Percentiles rank a stretch among this genome's conserved stretches.
Evolutionary conservation across 2,797 vertebrate species (phyloP).

Genomic region (Myotis daubentonii): DNA sequence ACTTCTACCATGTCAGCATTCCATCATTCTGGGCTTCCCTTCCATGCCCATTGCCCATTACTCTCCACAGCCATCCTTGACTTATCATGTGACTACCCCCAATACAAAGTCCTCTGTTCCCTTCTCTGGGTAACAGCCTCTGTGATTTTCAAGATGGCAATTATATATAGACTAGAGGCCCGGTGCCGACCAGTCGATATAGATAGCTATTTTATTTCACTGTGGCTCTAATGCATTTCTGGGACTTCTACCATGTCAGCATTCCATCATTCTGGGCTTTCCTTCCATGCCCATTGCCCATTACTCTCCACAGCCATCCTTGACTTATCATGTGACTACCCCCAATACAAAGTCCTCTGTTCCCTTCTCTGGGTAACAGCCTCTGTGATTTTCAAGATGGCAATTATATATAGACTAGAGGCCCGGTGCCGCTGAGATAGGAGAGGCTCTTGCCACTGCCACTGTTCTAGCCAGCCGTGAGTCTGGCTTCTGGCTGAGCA

Average conservation of each 20-base stretch:
- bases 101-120: background rate
- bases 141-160: conserved; percentile 36
- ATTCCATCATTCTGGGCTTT: background rate
- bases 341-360: background rate
- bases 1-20: background rate
- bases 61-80: background rate
- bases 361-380: conserved; percentile 31
- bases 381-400: conserved; percentile 36
- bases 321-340: background rate
- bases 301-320: background rate
- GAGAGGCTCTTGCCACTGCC: too few species aligned
- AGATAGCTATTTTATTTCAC: background rate
- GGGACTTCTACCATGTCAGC: background rate
- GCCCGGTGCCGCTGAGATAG: too few species aligned
- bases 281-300: background rate
- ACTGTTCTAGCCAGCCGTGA: too few species aligned
- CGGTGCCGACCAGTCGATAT: too few species aligned
- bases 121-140: conserved; percentile 31
- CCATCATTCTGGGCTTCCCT: background rate
- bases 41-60: background rate
- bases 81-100: background rate
- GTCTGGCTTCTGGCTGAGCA: too few species aligned
- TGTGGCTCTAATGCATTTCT: background rate
- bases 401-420: background rate
- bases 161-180: background rate